phyloP scores from a whole-genome alignment of 2,888 invertebrate species.

The Dione vanillae region DNA sequence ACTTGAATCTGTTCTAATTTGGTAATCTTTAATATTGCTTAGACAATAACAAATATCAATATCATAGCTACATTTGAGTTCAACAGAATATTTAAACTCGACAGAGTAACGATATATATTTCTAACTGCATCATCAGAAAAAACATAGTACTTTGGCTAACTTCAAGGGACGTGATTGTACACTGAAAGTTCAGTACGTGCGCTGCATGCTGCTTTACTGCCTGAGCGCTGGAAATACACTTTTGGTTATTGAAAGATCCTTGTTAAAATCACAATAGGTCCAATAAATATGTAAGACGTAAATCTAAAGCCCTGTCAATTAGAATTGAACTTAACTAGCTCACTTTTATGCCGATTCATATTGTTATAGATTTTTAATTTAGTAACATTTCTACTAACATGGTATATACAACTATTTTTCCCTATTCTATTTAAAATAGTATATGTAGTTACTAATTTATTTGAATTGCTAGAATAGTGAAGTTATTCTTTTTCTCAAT shows the following conservation, averaged over 20 bases:
- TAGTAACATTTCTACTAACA: too few species aligned
- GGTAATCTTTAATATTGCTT: too few species aligned
- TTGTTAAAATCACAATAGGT: slow-evolving; percentile 29
- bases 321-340: too few species aligned
- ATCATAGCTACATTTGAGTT: background rate
- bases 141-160: slow-evolving; percentile 21
- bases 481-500: background rate
- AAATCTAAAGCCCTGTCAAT: slow-evolving; percentile 13
- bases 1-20: too few species aligned
- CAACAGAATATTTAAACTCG: background rate
- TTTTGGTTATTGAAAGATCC: slow-evolving; percentile 31
- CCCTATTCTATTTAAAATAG: too few species aligned
- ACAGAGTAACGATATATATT: slow-evolving; percentile 8
- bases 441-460: too few species aligned
- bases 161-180: slow-evolving; percentile 31
- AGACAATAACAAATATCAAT: too few species aligned
- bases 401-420: too few species aligned
- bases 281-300: slow-evolving; percentile 17
- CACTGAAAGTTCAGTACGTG: slow-evolving; percentile 38
- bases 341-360: too few species aligned
- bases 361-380: too few species aligned
- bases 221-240: slow-evolving; percentile 8
- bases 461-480: background rate
- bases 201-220: too few species aligned
- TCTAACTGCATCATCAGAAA: slow-evolving; percentile 22